Base-by-base conservation (phyloP, 2,113 vertebrate species). In the Menidia beryllina region DNA sequence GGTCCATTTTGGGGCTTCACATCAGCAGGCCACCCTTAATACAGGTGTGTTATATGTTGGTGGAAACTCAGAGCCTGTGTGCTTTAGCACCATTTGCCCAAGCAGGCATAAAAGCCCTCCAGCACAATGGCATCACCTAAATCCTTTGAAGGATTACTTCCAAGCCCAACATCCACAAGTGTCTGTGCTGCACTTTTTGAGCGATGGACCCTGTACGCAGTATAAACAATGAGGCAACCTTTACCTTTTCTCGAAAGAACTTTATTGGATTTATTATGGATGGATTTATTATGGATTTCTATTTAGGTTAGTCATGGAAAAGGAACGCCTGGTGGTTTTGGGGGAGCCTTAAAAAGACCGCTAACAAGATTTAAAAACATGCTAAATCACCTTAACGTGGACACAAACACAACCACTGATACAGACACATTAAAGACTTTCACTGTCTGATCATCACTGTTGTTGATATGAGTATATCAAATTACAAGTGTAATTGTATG, bases 171-270 rank as follows among this genome's bases (percentile, higher is more conserved):
- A 56, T 51, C 49, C 49, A 51, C 21, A 24, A 14, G 49, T 51
- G 49, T 51, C 49, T 51, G 23, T 51, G 23, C 12, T 51, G 11
- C 49, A 51, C 23, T 51, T 51, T 51, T 51, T 51, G 15, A 51
- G 49, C 4, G 21, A 51, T 6, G 49, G 49, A 14, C 49, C 11
- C 3, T 51, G 21, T 15, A 51, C 23, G 1, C 23, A 51, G 23
- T 51, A 25, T 5, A 51, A 51, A 51, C 39, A 41, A 15, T 9
- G 24, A 25, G 12, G 50, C 26, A 53, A 53, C 24, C 19, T 27
- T 17, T 53, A 7, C 17, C 24, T 27, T 27, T 27, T 27, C 24
- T 1, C 24, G 4, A 30, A 14, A 27, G 24, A 27, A 30, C 24
- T 19, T 2, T 1, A 8, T 25, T 26, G 4, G 24, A 26, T 24